Evolutionary conservation across 53 echinoderm and acorn worm genomes (phyloP), one percentile per base, ranked within the genome.

Genomic region (Apostichopus leukothele): DNA sequence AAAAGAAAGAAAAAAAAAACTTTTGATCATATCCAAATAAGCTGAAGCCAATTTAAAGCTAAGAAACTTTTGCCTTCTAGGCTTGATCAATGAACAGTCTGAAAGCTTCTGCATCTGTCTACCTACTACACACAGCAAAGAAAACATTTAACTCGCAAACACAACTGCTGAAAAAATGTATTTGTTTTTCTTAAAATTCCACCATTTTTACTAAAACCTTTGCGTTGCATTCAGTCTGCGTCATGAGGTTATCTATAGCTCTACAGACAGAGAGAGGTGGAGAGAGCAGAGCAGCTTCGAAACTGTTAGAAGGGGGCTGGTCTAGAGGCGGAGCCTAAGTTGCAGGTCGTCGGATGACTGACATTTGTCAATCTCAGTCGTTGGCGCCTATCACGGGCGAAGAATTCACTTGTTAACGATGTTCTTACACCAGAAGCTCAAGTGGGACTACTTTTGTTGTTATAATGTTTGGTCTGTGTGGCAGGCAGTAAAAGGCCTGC

Each of bases 21-120:
- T 66, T 21, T 59, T 63, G 60, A 27, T 84, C 57, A 57, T 66
- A 19, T 84, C 61, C 60, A 84, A 84, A 60, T 66, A 61, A 27
- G 57, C n/a, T 54, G 61, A 84, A 66, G 84, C 57, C 26, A 84
- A 84, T 79, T 53, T 79, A 79, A 51, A 79, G 79, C 79, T 79
- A 79, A 79, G 79, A 16, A 79, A 79, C 50, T n/a, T 79, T 19
- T 79, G 79, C 79, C 79, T 79, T 53, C 79, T 79, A 53, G 79
- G 79, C n/a, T 51, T 79, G 79, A 79, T 79, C 79, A 79, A 79
- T 79, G 79, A 53, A 19, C 79, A 52, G 53, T 53, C 50, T 51
- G 52, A 53, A 51, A 79, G 79, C 54, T 51, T 51, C 51, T 18
- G 16, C 53, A 51, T 78, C 53, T 75, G 78, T 25, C 77, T 79